Evolutionary conservation across 2,888 invertebrate species (phyloP).

Genomic region (Hedychridium roseum): DNA sequence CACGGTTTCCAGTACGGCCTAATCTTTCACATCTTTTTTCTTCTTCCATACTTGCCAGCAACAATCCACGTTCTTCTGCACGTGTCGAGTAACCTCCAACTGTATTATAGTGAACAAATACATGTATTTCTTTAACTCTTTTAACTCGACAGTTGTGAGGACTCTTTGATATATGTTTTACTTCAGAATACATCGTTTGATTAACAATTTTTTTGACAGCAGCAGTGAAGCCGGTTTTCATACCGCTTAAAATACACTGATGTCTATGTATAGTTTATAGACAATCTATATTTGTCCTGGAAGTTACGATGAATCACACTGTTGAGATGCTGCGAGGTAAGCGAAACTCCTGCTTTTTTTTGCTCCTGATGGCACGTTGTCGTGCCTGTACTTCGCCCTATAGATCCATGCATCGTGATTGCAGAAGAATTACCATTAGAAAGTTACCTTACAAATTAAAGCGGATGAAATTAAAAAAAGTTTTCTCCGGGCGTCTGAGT

Average conservation of each 20-base stretch:
- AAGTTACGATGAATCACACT: conserved; percentile 51
- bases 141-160: too few relatives aligned
- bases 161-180: too few relatives aligned
- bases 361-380: conserved; percentile 2
- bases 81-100: too few relatives aligned
- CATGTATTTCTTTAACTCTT: too few relatives aligned
- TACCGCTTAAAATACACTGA: too few relatives aligned
- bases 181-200: too few relatives aligned
- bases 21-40: conserved; percentile 20
- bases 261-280: too few relatives aligned
- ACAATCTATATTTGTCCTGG: conserved; percentile 27
- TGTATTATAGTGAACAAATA: too few relatives aligned
- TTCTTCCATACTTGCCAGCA: too few relatives aligned
- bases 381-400: background rate
- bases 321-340: conserved; percentile 28
- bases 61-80: too few relatives aligned
- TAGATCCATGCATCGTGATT: conserved; percentile 16
- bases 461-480: conserved; percentile 61
- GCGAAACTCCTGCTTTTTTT: conserved; percentile 16
- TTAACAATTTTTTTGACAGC: too few relatives aligned
- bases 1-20: conserved; percentile 35
- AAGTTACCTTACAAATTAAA: conserved; percentile 62
- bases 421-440: conserved; percentile 55
- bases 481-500: conserved; percentile 46
- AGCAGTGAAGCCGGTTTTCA: too few relatives aligned